These are phyloP conservation scores for Agapornis canus DNA, from an alignment of 2,797 vertebrate genomes.

Conservation along the genomic window DNA sequence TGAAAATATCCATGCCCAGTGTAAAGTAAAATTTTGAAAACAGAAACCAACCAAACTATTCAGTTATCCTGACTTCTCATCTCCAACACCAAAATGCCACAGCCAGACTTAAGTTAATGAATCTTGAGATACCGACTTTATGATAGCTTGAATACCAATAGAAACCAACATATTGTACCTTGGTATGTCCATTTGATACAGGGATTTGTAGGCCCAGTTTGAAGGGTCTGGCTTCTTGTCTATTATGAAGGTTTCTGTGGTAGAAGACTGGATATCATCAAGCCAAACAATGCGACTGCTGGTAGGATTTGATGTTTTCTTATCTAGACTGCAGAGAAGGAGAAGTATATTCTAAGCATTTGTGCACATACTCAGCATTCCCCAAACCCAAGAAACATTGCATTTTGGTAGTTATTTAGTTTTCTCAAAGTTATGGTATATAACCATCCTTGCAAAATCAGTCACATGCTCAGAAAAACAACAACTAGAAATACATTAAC, in stretches of 20 bases:
- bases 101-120: neutral
- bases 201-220: conserved; percentile 96
- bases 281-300: conserved; percentile 82
- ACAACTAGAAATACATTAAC: neutral
- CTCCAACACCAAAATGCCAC: neutral
- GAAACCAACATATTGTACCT: conserved; percentile 77
- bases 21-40: neutral
- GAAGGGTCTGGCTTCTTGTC: conserved; percentile 89
- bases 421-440: neutral
- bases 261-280: conserved; percentile 83
- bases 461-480: neutral
- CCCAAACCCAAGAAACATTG: neutral
- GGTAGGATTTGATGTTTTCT: neutral
- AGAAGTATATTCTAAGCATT: neutral
- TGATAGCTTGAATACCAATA: neutral
- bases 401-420: neutral
- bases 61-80: neutral
- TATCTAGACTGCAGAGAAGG: conserved; percentile 67
- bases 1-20: neutral
- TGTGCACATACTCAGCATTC: neutral
- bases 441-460: neutral
- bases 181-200: conserved; percentile 91
- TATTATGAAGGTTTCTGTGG: conserved; percentile 82
- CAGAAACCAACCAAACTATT: neutral
- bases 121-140: neutral